These are phyloP conservation scores for Macaca mulatta DNA, from an alignment of 2,113 vertebrate genomes.

Conservation along the genomic window DNA sequence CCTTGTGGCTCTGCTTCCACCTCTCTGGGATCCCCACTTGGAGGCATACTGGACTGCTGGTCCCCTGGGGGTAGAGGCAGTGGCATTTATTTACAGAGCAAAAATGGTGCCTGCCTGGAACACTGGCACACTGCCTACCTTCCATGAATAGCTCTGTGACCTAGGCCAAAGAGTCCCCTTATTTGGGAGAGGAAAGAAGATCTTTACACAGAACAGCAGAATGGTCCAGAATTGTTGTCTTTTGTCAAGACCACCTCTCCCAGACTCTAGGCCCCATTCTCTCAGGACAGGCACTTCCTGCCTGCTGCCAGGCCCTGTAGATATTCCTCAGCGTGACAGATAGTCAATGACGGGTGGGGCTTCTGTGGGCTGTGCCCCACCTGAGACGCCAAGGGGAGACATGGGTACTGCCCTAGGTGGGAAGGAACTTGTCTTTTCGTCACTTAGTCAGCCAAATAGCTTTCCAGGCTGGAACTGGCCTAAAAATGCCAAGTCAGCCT, in stretches of 20 bases:
- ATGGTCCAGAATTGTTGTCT: neutral
- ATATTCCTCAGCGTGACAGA: neutral
- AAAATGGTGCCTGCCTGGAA: constrained; percentile 49
- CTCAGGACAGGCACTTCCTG: neutral
- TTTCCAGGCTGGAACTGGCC: neutral
- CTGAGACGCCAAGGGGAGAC: neutral
- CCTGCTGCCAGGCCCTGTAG: neutral
- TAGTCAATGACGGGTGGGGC: neutral
- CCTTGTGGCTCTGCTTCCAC: neutral
- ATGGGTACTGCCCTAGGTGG: neutral
- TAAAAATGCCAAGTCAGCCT: neutral
- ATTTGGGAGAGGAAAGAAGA: constrained; percentile 66
- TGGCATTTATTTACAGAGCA: constrained; percentile 66
- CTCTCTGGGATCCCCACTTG: neutral
- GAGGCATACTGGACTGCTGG: neutral
- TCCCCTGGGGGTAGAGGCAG: neutral
- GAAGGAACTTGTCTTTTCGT: neutral
- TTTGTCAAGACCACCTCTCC: neutral
- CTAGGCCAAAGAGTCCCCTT: constrained; percentile 63
- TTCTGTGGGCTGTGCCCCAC: neutral
- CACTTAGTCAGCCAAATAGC: neutral
- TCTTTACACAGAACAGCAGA: constrained; percentile 17
- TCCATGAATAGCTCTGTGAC: constrained; percentile 72
- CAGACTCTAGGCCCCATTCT: neutral
- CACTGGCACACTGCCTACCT: constrained; percentile 59